Evolutionary conservation across 2,888 invertebrate species (phyloP).

Genomic region (Pollenia labialis): DNA sequence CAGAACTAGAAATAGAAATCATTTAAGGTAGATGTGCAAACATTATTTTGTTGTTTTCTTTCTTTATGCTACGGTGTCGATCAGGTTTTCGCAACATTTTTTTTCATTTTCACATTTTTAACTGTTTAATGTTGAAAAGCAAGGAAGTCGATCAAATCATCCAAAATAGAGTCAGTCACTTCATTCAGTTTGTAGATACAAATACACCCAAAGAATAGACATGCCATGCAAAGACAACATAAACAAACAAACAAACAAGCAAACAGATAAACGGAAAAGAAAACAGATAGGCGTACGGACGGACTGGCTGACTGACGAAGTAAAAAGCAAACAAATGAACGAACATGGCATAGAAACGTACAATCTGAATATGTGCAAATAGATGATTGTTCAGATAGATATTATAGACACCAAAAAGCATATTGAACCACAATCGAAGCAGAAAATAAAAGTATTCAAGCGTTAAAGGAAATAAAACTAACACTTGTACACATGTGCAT

Average conservation of each 20-base stretch:
- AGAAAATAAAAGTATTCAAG: slow-evolving; percentile 65
- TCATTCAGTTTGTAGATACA: slow-evolving; percentile 30
- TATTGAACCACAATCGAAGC: slow-evolving; percentile 67
- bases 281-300: not conserved
- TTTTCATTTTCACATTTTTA: slow-evolving; percentile 13
- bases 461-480: slow-evolving; percentile 66
- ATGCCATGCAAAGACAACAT: slow-evolving; percentile 14
- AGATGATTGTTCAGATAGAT: slow-evolving; percentile 11
- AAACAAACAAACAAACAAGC: not conserved
- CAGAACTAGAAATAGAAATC: slow-evolving; percentile 48
- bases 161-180: slow-evolving; percentile 37
- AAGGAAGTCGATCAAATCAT: slow-evolving; percentile 62
- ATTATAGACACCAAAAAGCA: slow-evolving; percentile 57
- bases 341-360: not conserved
- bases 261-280: slow-evolving; percentile 1
- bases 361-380: not conserved
- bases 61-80: slow-evolving; percentile 39
- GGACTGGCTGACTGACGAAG: slow-evolving; percentile 2
- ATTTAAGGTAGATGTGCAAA: slow-evolving; percentile 54
- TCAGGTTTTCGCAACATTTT: slow-evolving; percentile 44
- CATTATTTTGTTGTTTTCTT: slow-evolving; percentile 30
- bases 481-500: slow-evolving; percentile 16
- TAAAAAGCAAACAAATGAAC: not conserved
- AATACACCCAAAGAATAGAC: slow-evolving; percentile 29
- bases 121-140: slow-evolving; percentile 28